Evolutionary conservation across 2,888 invertebrate species (phyloP).

Genomic region (Parnassius smintheus): DNA sequence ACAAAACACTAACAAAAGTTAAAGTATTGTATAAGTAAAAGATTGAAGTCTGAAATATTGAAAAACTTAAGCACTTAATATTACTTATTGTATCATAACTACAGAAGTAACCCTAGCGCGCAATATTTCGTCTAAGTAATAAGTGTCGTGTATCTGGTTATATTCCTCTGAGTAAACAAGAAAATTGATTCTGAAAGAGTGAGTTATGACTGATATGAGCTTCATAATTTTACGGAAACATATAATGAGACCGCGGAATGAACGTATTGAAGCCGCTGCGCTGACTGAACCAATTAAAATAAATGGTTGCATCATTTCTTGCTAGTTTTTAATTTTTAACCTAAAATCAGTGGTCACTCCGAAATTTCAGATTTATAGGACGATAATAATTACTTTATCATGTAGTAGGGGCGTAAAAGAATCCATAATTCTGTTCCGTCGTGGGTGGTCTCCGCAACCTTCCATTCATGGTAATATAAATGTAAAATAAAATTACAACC

Average conservation of each 20-base stretch:
- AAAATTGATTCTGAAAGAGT: slow-evolving; percentile 75
- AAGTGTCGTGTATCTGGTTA: slow-evolving; percentile 57
- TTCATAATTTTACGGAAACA: slow-evolving; percentile 62
- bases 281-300: slow-evolving; percentile 31
- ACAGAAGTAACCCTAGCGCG: slow-evolving; percentile 43
- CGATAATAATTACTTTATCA: no score
- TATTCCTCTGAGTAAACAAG: slow-evolving; percentile 71
- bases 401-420: neutral
- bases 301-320: slow-evolving; percentile 26
- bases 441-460: no score
- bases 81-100: no score
- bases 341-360: neutral
- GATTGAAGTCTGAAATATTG: no score
- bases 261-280: slow-evolving; percentile 31
- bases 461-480: no score
- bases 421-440: no score
- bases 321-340: slow-evolving; percentile 15
- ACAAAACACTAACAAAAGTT: no score
- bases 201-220: slow-evolving; percentile 48
- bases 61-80: no score
- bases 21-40: no score
- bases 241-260: slow-evolving; percentile 47
- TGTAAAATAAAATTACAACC: no score
- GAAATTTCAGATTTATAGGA: no score
- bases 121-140: slow-evolving; percentile 52